Evolutionary conservation across 37 sponge, comb jelly and placozoan species (phyloP).

Genomic region (Diacarnus erythraeanus): DNA sequence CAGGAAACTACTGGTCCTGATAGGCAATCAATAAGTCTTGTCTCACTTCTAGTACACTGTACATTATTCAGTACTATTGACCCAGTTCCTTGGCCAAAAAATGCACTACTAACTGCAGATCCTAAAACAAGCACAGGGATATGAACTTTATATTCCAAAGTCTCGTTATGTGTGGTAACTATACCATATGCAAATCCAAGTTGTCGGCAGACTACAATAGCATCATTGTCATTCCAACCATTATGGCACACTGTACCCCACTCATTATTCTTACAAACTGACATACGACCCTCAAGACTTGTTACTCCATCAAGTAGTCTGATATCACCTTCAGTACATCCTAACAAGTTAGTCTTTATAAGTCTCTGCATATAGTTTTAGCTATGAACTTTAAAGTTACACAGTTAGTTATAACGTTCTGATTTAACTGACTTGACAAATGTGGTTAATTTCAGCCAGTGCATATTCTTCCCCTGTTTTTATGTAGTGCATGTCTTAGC

Average conservation of each 20-base stretch:
- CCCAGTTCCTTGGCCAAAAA: conserved; percentile 17
- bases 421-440: too few relatives aligned
- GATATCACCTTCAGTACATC: conserved; percentile 25
- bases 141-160: too few relatives aligned
- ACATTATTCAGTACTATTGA: background rate
- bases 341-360: background rate
- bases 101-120: background rate
- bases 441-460: too few relatives aligned
- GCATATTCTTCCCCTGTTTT: too few relatives aligned
- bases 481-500: too few relatives aligned
- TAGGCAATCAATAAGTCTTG: background rate
- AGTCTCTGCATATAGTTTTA: too few relatives aligned
- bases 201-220: conserved; percentile 16
- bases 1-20: background rate
- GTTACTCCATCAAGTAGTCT: conserved; percentile 32
- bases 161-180: too few relatives aligned
- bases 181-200: conserved; percentile 12
- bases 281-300: conserved; percentile 47
- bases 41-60: background rate
- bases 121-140: background rate
- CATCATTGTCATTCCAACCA: conserved; percentile 7
- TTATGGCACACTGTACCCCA: conserved; percentile 64
- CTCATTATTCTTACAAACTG: conserved; percentile 29
- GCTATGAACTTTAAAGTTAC: too few relatives aligned
- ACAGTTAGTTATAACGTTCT: too few relatives aligned